These are phyloP conservation scores for Epirrita christyi DNA, from an alignment of 2,888 invertebrate species.

Conservation along the genomic window DNA sequence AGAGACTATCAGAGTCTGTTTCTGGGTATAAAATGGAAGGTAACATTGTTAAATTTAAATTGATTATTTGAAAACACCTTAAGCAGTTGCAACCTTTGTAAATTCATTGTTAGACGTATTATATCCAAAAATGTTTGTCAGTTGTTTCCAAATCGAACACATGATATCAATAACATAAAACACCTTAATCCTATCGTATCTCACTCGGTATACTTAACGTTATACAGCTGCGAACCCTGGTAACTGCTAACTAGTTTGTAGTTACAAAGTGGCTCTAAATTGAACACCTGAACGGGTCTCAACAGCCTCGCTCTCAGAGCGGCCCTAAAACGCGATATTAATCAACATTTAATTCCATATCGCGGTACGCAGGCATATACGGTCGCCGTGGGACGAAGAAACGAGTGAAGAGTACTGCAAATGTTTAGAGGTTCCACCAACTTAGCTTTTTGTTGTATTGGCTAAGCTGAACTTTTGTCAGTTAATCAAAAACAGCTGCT, in stretches of 20 bases:
- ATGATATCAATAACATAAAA: slow-evolving; percentile 45
- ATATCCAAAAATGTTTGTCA: too few species aligned
- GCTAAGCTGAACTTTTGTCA: too few species aligned
- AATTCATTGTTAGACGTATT: too few species aligned
- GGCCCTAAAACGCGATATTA: slow-evolving; percentile 71
- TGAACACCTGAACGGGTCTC: slow-evolving; percentile 68
- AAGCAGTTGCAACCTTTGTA: too few species aligned
- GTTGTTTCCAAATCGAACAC: background rate
- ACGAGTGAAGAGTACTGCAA: background rate
- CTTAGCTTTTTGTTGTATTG: background rate
- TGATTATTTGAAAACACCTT: too few species aligned
- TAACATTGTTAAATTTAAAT: too few species aligned
- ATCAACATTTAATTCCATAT: slow-evolving; percentile 81
- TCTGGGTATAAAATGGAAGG: too few species aligned
- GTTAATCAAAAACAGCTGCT: background rate
- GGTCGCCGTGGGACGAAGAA: slow-evolving; percentile 65
- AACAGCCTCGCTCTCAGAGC: slow-evolving; percentile 46
- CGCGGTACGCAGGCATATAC: slow-evolving; percentile 50
- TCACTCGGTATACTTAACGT: slow-evolving; percentile 51
- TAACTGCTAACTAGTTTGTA: slow-evolving; percentile 73
- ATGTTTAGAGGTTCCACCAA: slow-evolving; percentile 1
- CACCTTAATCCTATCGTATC: slow-evolving; percentile 47
- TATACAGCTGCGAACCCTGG: slow-evolving; percentile 57
- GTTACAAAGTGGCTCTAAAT: slow-evolving; percentile 70
- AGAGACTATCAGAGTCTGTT: too few species aligned